Conservation (phyloP, 2,797 vertebrate genomes). For the Moxostoma hubbsi region DNA sequence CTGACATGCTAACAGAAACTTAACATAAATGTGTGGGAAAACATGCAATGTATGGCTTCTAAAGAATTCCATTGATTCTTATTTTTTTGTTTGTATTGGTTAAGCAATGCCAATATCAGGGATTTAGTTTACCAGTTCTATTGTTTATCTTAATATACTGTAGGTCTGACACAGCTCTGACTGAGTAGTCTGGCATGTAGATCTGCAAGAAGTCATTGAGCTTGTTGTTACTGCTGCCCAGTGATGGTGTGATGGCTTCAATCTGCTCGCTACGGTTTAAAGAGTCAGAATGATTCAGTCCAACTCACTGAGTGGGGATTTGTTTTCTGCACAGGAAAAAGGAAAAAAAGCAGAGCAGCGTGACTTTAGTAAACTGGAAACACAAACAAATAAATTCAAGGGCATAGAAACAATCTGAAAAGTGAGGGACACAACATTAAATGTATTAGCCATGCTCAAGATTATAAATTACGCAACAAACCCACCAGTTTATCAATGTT, state of each 20-base stretch:
- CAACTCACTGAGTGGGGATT: slow-evolving; percentile 93
- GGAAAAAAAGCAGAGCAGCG: not conserved
- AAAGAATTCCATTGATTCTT: not conserved
- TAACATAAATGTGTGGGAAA: not conserved
- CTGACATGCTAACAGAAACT: too few species aligned
- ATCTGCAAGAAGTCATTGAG: slow-evolving; percentile 95
- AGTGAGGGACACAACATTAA: not conserved
- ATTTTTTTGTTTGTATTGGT: not conserved
- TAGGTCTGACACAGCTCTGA: slow-evolving; percentile 92
- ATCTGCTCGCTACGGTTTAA: slow-evolving; percentile 93
- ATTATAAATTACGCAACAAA: not conserved
- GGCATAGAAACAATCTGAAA: not conserved
- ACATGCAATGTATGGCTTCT: not conserved
- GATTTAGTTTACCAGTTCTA: not conserved
- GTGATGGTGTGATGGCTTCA: slow-evolving; percentile 89
- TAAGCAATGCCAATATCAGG: not conserved
- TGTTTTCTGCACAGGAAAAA: slow-evolving; percentile 82
- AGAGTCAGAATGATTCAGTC: slow-evolving; percentile 97
- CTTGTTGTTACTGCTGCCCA: slow-evolving; percentile 98
- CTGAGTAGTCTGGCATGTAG: slow-evolving; percentile 96
- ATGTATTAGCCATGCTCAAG: not conserved
- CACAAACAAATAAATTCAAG: not conserved
- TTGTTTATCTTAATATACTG: slow-evolving; percentile 94
- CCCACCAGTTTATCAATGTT: too few species aligned
- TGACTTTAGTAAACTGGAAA: not conserved